Conservation (phyloP, 2,888 invertebrate species). For the Papilio protenor region DNA sequence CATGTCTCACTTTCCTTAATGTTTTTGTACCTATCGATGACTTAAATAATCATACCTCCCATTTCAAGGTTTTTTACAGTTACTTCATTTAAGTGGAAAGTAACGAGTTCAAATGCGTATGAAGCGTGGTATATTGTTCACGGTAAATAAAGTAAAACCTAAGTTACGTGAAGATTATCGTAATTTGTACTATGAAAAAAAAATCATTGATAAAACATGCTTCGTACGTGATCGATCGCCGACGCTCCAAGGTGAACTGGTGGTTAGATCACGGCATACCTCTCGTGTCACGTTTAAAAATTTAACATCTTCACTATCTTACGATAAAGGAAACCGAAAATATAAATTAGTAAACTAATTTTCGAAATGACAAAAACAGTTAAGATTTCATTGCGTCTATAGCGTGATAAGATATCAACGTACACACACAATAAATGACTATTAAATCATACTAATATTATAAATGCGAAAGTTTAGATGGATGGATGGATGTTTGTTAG, state of each 20-base stretch:
- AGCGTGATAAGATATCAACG: too few species aligned
- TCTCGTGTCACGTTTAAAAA: constrained; percentile 59
- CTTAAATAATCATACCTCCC: neutral
- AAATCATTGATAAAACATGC: constrained; percentile 28
- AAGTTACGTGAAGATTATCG: constrained; percentile 9
- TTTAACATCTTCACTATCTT: constrained; percentile 17
- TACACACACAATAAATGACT: too few species aligned
- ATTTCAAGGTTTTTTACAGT: neutral
- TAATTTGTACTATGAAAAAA: constrained; percentile 23
- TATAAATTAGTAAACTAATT: too few species aligned
- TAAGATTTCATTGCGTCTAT: too few species aligned
- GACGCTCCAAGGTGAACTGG: constrained; percentile 65
- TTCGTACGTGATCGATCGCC: constrained; percentile 56
- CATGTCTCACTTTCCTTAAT: constrained; percentile 48
- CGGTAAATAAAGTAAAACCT: neutral
- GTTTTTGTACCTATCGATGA: neutral
- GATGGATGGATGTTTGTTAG: too few species aligned
- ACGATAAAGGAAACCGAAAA: neutral
- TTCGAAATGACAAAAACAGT: too few species aligned
- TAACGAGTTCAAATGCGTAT: neutral
- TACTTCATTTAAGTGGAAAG: neutral
- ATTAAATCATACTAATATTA: too few species aligned
- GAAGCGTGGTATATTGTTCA: neutral
- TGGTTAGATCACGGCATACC: constrained; percentile 59
- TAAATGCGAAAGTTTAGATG: too few species aligned